phyloP scores from a whole-genome alignment of 2,113 vertebrate species.

The Albula glossodonta region DNA sequence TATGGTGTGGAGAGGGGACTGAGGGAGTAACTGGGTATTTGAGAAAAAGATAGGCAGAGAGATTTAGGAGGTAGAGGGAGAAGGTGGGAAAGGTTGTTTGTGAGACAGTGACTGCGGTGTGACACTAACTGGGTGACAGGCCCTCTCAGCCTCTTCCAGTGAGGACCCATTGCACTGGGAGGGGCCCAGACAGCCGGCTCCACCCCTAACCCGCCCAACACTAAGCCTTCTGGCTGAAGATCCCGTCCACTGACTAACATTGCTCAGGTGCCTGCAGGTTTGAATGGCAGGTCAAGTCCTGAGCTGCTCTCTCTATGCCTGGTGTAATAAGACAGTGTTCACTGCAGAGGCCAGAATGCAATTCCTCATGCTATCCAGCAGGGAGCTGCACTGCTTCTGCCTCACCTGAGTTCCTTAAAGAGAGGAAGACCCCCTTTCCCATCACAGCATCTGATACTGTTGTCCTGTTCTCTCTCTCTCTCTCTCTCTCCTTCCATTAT shows the following conservation, averaged over 20 bases:
- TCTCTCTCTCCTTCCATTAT: neutral
- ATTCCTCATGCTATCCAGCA: neutral
- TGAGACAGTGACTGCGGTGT: neutral
- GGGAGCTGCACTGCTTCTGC: neutral
- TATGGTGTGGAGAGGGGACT: neutral
- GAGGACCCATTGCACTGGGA: neutral
- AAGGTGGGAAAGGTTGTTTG: too few relatives aligned
- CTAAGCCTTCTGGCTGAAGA: neutral
- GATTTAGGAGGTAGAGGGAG: too few relatives aligned
- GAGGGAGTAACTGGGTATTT: neutral
- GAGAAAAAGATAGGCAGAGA: too few relatives aligned
- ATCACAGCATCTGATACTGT: constrained; percentile 14
- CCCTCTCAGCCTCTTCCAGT: neutral
- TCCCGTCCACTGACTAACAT: neutral
- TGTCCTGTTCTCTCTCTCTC: neutral
- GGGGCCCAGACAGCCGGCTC: neutral
- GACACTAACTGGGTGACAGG: neutral
- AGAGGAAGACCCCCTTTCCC: neutral
- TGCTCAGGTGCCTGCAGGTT: neutral
- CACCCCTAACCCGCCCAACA: neutral
- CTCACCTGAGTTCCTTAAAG: neutral
- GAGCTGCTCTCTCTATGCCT: too few relatives aligned
- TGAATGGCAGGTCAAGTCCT: too few relatives aligned
- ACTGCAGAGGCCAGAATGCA: neutral
- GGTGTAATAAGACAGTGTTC: neutral